Conservation (phyloP, 92 coral and sea anemone genomes). For the Montipora capitata region DNA sequence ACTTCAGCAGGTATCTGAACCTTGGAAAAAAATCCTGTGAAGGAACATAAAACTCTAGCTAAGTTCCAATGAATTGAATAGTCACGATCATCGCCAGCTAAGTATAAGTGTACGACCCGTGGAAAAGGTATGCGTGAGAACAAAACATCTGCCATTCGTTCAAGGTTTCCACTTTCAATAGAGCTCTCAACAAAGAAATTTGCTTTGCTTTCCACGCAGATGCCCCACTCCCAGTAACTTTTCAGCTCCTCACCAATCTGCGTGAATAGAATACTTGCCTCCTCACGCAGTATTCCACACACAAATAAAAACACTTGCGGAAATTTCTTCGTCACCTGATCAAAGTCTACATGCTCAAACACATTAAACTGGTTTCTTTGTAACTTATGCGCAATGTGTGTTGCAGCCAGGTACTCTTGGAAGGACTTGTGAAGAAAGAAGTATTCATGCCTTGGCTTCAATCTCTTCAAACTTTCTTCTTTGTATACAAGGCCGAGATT, state of each 20-base stretch:
- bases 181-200: neutral
- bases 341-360: neutral
- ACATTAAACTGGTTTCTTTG: neutral
- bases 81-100: neutral
- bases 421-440: constrained; percentile 5
- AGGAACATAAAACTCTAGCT: neutral
- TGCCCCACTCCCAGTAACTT: neutral
- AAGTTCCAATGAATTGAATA: neutral
- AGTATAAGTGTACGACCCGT: neutral
- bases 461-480: constrained; percentile 8
- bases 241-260: neutral
- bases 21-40: neutral
- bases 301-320: neutral
- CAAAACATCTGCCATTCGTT: neutral
- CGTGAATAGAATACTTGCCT: neutral
- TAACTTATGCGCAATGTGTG: neutral
- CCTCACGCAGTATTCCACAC: neutral
- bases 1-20: neutral
- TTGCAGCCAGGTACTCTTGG: neutral
- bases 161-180: neutral
- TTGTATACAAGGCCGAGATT: neutral
- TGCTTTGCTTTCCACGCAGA: neutral
- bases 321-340: neutral
- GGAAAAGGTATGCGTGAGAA: neutral
- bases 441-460: neutral